phyloP scores from a whole-genome alignment of 1,140 invertebrate genomes.

The Aleiodes sp. region DNA sequence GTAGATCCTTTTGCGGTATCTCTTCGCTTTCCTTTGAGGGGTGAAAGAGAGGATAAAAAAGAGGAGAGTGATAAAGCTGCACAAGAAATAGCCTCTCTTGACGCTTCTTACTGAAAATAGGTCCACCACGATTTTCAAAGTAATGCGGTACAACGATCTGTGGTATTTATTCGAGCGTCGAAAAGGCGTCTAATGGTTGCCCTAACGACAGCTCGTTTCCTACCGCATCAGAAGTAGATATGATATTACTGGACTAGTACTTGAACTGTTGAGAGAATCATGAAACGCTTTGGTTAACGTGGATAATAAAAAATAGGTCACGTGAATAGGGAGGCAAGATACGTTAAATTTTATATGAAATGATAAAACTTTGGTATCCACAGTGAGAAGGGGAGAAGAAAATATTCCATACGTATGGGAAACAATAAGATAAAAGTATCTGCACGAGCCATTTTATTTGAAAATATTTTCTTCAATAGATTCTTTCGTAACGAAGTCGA shows the following conservation, averaged over 20 bases:
- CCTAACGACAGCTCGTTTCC: slow-evolving; percentile 29
- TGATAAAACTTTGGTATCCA: slow-evolving; percentile 14
- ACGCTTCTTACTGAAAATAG: background rate
- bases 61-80: background rate
- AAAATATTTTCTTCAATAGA: too few relatives aligned
- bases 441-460: too few relatives aligned
- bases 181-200: slow-evolving; percentile 30
- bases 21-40: background rate
- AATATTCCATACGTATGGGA: too few relatives aligned
- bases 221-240: slow-evolving; percentile 10
- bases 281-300: background rate
- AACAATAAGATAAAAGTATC: too few relatives aligned
- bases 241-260: slow-evolving; percentile 10
- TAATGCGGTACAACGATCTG: slow-evolving; percentile 16
- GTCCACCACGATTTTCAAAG: background rate
- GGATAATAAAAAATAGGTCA: slow-evolving; percentile 33
- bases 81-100: too few relatives aligned
- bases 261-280: background rate
- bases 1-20: background rate
- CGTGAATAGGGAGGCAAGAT: too few relatives aligned
- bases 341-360: background rate
- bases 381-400: background rate
- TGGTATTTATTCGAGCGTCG: slow-evolving; percentile 25
- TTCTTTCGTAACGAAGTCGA: too few relatives aligned
- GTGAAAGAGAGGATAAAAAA: background rate